These are phyloP conservation scores for Hypomesus transpacificus DNA, from an alignment of 2,113 vertebrate genomes.

Conservation along the genomic window DNA sequence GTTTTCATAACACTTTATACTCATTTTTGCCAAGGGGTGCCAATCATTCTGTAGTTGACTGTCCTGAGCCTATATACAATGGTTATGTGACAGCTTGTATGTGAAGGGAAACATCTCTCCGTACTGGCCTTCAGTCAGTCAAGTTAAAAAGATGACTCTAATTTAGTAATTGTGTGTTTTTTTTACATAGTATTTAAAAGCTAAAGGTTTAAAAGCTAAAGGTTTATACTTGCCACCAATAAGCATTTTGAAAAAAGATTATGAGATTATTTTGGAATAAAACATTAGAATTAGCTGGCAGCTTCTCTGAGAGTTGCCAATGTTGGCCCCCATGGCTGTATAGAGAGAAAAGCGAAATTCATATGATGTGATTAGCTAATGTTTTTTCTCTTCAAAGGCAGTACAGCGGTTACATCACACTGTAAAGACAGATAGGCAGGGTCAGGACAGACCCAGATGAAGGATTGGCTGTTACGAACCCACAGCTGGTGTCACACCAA, in stretches of 20 bases:
- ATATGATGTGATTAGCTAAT: conserved; percentile 28
- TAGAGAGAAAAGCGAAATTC: conserved; percentile 8
- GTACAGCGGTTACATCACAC: conserved; percentile 54
- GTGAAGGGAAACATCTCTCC: no score
- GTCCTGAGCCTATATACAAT: no score
- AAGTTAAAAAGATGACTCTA: conserved; percentile 2
- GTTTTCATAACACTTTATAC: no score
- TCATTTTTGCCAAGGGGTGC: no score
- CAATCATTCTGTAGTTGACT: no score
- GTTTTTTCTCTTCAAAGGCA: conserved; percentile 17
- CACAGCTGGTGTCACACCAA: no score
- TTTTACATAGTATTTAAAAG: not conserved
- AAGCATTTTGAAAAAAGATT: conserved; percentile 39
- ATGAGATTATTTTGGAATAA: conserved; percentile 30
- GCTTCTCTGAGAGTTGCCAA: conserved; percentile 13
- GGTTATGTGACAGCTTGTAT: no score
- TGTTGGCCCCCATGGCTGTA: conserved; percentile 6
- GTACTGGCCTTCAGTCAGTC: not conserved
- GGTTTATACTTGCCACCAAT: conserved; percentile 1
- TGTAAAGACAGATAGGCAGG: not conserved
- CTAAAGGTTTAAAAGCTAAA: not conserved
- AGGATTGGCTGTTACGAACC: no score
- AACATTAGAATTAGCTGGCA: conserved; percentile 41
- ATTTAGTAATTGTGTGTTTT: not conserved
- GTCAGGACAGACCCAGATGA: no score